phyloP scores from a whole-genome alignment of 2,888 invertebrate genomes.

The Crioceris asparagi region DNA sequence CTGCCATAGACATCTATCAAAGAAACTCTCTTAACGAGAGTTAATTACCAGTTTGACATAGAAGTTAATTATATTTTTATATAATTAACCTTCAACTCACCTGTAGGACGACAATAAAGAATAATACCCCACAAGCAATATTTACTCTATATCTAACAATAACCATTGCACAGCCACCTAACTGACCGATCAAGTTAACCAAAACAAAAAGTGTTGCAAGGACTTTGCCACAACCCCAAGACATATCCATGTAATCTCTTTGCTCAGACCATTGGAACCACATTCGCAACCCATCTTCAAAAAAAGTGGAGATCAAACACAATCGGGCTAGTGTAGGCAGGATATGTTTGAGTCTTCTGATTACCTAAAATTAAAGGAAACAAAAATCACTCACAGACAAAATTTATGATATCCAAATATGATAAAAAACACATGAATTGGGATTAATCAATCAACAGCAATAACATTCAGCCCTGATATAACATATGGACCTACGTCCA shows the following conservation, averaged over 20 bases:
- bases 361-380: slow-evolving; percentile 53
- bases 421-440: neutral
- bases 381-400: neutral
- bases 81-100: too few relatives aligned
- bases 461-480: neutral
- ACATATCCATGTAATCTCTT: slow-evolving; percentile 93
- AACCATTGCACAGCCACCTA: slow-evolving; percentile 95
- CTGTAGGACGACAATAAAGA: slow-evolving; percentile 94
- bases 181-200: slow-evolving; percentile 88
- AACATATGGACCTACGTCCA: neutral
- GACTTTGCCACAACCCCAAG: slow-evolving; percentile 93
- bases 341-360: slow-evolving; percentile 83
- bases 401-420: neutral
- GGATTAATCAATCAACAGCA: neutral
- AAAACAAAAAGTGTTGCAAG: slow-evolving; percentile 92
- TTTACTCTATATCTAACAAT: slow-evolving; percentile 83
- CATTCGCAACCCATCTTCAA: slow-evolving; percentile 99
- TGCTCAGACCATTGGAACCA: slow-evolving; percentile 99
- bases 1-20: too few relatives aligned
- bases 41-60: too few relatives aligned
- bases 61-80: too few relatives aligned
- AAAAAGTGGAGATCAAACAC: slow-evolving; percentile 95
- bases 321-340: slow-evolving; percentile 92
- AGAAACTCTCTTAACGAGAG: too few relatives aligned
- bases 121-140: slow-evolving; percentile 83